A percentile compares a stretch with the other conserved stretches of the same genome.
These are phyloP conservation scores for Melanotus villosus DNA, from an alignment of 2,888 invertebrate genomes.

Conservation along the genomic window DNA sequence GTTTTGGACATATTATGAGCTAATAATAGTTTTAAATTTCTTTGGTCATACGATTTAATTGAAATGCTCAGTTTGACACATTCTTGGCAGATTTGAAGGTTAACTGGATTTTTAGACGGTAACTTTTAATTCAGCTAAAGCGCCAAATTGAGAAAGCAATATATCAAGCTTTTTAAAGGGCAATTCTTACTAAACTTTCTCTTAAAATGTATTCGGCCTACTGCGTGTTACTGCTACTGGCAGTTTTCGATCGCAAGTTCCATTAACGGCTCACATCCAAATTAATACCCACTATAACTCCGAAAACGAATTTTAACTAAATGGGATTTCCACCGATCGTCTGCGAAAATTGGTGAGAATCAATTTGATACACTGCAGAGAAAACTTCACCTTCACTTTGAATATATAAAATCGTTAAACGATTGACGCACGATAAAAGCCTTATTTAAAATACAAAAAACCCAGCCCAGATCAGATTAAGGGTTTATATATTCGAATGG, in stretches of 20 bases:
- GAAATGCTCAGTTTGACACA: too few species aligned
- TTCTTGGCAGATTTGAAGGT: too few species aligned
- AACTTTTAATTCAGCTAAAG: too few species aligned
- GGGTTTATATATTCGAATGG: too few species aligned
- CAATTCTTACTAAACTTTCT: neutral
- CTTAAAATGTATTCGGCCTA: neutral
- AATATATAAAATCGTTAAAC: too few species aligned
- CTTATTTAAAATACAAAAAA: too few species aligned
- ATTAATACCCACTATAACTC: constrained; percentile 12
- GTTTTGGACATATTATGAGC: too few species aligned
- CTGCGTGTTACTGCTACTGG: neutral
- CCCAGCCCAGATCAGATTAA: too few species aligned
- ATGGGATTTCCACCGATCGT: constrained; percentile 2
- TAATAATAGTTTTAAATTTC: too few species aligned
- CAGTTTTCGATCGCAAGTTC: neutral
- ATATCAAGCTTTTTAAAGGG: neutral
- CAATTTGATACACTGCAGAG: neutral
- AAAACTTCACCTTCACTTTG: neutral
- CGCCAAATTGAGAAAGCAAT: neutral
- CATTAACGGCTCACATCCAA: constrained; percentile 4
- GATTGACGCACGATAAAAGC: too few species aligned
- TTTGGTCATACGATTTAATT: too few species aligned
- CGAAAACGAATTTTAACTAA: constrained; percentile 12
- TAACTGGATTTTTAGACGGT: too few species aligned
- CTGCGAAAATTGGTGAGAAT: neutral